These are phyloP conservation scores for Brachionus rubens DNA, from an alignment of 1,140 invertebrate species.

Conservation along the genomic window DNA sequence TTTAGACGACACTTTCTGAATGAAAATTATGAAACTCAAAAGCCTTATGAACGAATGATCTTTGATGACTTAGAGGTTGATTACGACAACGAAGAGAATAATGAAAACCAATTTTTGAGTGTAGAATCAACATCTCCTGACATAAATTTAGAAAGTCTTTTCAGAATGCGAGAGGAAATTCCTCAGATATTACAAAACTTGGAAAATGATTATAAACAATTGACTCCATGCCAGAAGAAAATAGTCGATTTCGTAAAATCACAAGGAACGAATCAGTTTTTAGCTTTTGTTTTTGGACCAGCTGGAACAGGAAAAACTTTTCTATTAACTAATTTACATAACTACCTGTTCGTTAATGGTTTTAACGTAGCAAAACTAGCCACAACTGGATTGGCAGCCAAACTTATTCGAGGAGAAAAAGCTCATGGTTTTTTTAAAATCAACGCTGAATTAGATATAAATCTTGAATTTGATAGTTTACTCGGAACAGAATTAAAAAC, in stretches of 20 bases:
- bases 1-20: neutral
- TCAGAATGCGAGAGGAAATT: too few species aligned
- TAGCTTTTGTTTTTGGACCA: neutral
- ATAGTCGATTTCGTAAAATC: too few species aligned
- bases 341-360: neutral
- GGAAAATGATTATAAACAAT: too few species aligned
- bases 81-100: too few species aligned
- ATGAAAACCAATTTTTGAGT: too few species aligned
- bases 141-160: too few species aligned
- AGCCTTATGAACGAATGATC: too few species aligned
- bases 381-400: neutral
- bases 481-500: neutral
- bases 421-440: neutral
- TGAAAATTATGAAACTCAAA: conserved; percentile 6
- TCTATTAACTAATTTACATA: neutral
- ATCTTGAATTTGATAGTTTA: neutral
- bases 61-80: too few species aligned
- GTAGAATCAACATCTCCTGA: too few species aligned
- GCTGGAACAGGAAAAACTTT: conserved; percentile 6
- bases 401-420: neutral
- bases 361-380: neutral
- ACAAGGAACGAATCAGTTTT: neutral
- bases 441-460: neutral
- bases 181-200: too few species aligned
- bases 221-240: too few species aligned